Base-by-base conservation (phyloP, 2,113 vertebrate species). In the Tychaedon coryphoeus region DNA sequence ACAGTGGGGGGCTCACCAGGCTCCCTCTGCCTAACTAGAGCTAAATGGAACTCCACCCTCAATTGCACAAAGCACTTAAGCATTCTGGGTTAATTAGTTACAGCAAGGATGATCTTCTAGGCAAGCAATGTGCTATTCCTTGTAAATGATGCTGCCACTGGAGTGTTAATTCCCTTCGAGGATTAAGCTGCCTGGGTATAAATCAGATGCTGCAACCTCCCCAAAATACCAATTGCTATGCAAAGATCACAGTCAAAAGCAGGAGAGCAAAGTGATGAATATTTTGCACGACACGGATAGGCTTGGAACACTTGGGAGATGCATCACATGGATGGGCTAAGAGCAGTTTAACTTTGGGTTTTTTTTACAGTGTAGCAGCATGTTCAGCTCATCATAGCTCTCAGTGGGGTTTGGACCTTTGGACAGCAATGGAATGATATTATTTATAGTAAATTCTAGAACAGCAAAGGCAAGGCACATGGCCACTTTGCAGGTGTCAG, bases 1-100 rank as follows among this genome's bases (percentile, higher is more conserved):
- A 3, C 48, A 17, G 20, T 29, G 11, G 6, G 8, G 38, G 28
- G 5, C 36, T 88, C 17, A 3, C 34, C 61, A 73, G 42, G 40
- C 42, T 70, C 51, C 54, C 71, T 9, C 8, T 40, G 6, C 13
- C 77, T 36, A 33, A 61, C 53, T 45, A 29, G n/a, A 91, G 45
- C 53, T 64, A 92, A 81, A 84, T 22, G 40, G 69, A 76, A 34
- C 80, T 84, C 76, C 91, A 89, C 57, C 57, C 51, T 89, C 92
- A 90, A 84, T 51, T 67, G 51, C 92, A 94, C 80, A 77, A 65
- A 77, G 83, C 83, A 72, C 75, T 91, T 91, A 85, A 91, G 79
- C 89, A 8, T 85, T 57, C 62, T 58, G 70, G 70, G 93, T 91
- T 94, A 91, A 95, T 95, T 85, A 91, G 88, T 67, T 34, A 89